Percentiles rank a stretch among this genome's conserved stretches.
Conservation (phyloP, 2,888 invertebrate species). For the Alcis repandata region DNA sequence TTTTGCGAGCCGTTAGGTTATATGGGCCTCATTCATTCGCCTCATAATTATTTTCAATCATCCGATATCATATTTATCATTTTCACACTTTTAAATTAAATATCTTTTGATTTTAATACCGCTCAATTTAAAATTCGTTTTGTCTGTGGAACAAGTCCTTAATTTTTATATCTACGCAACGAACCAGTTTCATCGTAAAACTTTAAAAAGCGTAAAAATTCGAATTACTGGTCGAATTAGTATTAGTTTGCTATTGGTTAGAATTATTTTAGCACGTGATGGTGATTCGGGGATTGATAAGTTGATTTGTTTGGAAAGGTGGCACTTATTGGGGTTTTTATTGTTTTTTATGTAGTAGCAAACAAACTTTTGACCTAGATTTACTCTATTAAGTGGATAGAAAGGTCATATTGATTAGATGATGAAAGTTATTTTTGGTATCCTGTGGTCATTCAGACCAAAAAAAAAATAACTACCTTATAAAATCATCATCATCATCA, state of each 20-base stretch:
- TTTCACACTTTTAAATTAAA: slow-evolving; percentile 38
- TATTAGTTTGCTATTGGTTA: slow-evolving; percentile 31
- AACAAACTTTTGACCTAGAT: no score
- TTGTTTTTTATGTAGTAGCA: no score
- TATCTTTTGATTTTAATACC: slow-evolving; percentile 31
- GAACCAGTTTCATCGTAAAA: slow-evolving; percentile 40
- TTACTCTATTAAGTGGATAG: no score
- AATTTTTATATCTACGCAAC: slow-evolving; percentile 29
- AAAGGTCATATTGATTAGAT: no score
- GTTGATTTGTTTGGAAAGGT: slow-evolving; percentile 11
- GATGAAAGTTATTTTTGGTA: no score
- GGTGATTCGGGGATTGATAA: slow-evolving; percentile 15
- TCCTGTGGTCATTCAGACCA: no score
- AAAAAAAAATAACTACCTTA: no score
- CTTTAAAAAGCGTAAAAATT: slow-evolving; percentile 45
- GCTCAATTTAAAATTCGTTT: slow-evolving; percentile 43
- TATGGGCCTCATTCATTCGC: slow-evolving; percentile 16
- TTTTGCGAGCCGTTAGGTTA: slow-evolving; percentile 5
- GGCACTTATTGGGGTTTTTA: no score
- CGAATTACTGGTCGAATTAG: slow-evolving; percentile 43
- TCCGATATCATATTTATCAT: slow-evolving; percentile 22
- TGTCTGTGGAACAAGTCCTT: slow-evolving; percentile 39
- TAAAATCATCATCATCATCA: no score
- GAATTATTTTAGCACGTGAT: slow-evolving; percentile 34
- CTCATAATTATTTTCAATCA: slow-evolving; percentile 23